These are phyloP conservation scores for Sebastes steindachneri DNA, from an alignment of 2,797 vertebrate genomes.

Conservation along the genomic window DNA sequence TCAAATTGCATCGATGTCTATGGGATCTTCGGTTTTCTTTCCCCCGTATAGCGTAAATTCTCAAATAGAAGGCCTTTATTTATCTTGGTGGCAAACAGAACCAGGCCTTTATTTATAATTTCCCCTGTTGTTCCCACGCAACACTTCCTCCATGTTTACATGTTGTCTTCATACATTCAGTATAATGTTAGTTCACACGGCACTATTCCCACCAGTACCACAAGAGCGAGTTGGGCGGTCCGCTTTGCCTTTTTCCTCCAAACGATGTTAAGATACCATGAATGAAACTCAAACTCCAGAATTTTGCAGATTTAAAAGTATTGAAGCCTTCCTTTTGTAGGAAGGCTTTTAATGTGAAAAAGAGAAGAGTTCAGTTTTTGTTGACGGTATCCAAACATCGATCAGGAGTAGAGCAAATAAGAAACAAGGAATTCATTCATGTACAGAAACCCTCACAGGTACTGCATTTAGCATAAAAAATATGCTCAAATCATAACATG, in stretches of 20 bases:
- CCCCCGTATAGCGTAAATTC: not conserved
- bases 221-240: not conserved
- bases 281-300: not conserved
- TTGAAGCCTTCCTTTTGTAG: not conserved
- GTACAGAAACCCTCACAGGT: too few relatives aligned
- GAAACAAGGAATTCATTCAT: not conserved
- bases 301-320: not conserved
- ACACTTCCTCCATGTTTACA: not conserved
- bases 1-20: too few relatives aligned
- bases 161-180: not conserved
- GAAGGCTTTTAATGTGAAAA: not conserved
- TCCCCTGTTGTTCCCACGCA: not conserved
- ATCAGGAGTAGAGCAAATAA: not conserved
- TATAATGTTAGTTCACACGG: not conserved
- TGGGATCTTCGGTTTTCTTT: too few relatives aligned
- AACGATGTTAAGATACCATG: not conserved
- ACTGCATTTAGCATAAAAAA: too few relatives aligned
- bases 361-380: not conserved
- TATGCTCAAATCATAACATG: too few relatives aligned
- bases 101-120: not conserved
- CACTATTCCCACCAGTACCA: not conserved
- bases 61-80: not conserved
- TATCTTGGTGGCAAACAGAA: not conserved
- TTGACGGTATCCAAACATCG: not conserved
- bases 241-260: not conserved